A percentile compares a stretch with the other conserved stretches of the same genome.
phyloP scores from a whole-genome alignment of 2,888 invertebrate species.

The Neria commutata region DNA sequence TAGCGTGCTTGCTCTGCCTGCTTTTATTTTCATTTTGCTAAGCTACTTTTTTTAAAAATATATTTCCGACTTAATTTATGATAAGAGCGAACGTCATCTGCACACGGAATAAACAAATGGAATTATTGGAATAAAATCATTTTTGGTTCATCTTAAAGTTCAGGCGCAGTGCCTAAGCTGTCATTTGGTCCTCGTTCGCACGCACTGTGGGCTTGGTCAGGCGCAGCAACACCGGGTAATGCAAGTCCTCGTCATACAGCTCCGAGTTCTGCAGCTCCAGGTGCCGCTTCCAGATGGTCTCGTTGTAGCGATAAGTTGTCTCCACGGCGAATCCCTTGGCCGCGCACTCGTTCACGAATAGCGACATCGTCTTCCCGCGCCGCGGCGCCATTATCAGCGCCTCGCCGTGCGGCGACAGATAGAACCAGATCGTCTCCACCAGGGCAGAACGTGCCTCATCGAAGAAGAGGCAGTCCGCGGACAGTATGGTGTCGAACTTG shows the following conservation, averaged over 20 bases:
- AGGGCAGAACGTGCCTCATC: constrained; percentile 73
- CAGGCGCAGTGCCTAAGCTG: too few species aligned
- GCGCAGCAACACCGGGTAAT: constrained; percentile 73
- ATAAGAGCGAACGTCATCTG: constrained; percentile 9
- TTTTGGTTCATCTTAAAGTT: not conserved
- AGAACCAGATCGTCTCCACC: constrained; percentile 71
- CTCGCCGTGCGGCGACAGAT: constrained; percentile 68
- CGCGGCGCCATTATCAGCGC: constrained; percentile 79
- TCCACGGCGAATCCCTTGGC: constrained; percentile 67
- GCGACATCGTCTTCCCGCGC: constrained; percentile 73
- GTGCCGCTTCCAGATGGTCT: constrained; percentile 72
- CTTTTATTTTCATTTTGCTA: too few species aligned
- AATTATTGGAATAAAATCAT: constrained; percentile 27
- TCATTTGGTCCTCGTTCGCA: too few species aligned
- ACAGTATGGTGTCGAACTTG: constrained; percentile 74
- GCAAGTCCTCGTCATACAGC: constrained; percentile 72
- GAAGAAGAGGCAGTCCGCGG: constrained; percentile 82
- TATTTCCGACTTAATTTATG: too few species aligned
- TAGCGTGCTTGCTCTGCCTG: too few species aligned
- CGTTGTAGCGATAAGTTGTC: constrained; percentile 68
- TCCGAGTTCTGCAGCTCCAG: constrained; percentile 66
- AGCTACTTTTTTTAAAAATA: too few species aligned
- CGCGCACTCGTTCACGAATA: constrained; percentile 69
- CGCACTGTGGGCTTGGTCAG: constrained; percentile 60
- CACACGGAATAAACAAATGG: constrained; percentile 24